These are phyloP conservation scores for Galemys pyrenaicus DNA, from an alignment of 2,113 vertebrate genomes.

Conservation along the genomic window DNA sequence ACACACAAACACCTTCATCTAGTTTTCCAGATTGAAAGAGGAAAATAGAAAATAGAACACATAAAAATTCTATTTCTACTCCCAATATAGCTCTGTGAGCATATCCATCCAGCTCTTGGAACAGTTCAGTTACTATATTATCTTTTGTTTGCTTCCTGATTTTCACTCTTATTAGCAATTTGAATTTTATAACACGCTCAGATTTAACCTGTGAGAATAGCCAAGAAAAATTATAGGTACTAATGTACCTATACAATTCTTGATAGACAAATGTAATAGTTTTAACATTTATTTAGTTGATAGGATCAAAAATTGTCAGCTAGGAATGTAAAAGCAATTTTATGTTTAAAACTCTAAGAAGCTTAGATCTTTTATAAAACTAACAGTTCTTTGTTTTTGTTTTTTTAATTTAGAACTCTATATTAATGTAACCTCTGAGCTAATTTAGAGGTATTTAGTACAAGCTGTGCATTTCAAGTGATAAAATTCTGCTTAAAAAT, in stretches of 20 bases:
- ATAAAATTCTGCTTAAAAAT: constrained; percentile 3
- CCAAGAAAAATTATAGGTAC: not conserved
- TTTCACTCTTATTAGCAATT: constrained; percentile 36
- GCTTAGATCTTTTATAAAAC: not conserved
- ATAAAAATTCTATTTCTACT: constrained; percentile 38
- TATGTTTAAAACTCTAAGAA: constrained; percentile 55
- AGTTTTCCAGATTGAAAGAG: constrained; percentile 30
- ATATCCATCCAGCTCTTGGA: constrained; percentile 41
- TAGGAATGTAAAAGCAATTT: constrained; percentile 54
- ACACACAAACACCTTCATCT: not conserved
- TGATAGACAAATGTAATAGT: not conserved
- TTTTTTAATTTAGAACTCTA: constrained; percentile 9
- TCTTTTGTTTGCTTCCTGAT: constrained; percentile 38
- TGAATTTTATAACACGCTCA: constrained; percentile 32
- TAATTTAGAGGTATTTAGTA: constrained; percentile 45
- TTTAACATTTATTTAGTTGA: constrained; percentile 9
- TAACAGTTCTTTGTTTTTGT: not conserved
- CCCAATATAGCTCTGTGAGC: constrained; percentile 35
- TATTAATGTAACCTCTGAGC: constrained; percentile 22
- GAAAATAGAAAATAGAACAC: constrained; percentile 45
- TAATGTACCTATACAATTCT: not conserved
- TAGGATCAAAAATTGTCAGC: constrained; percentile 11
- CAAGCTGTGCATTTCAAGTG: constrained; percentile 22
- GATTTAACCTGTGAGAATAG: not conserved
- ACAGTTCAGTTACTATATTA: constrained; percentile 39